These are phyloP conservation scores for Ephialtes manifestator DNA, from an alignment of 2,888 invertebrate genomes.

Conservation along the genomic window DNA sequence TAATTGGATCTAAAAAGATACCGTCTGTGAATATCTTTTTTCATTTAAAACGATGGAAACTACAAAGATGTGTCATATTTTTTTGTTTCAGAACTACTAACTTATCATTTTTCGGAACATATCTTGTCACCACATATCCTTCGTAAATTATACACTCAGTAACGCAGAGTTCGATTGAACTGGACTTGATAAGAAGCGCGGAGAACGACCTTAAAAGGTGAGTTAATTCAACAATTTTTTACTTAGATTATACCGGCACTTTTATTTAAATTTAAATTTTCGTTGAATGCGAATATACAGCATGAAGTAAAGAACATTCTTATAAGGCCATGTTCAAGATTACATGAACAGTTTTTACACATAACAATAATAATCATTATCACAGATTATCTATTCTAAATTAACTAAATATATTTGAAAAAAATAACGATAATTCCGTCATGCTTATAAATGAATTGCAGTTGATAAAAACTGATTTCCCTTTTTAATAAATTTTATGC, in stretches of 20 bases:
- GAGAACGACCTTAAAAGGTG: constrained; percentile 41
- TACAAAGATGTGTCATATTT: neutral
- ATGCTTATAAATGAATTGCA: too few relatives aligned
- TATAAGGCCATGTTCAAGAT: too few relatives aligned
- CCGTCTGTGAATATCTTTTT: too few relatives aligned
- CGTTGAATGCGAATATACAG: too few relatives aligned
- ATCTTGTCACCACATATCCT: constrained; percentile 56
- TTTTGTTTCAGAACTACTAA: constrained; percentile 55
- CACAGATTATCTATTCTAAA: neutral
- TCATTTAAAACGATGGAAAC: neutral
- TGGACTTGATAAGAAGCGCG: neutral
- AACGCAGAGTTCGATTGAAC: constrained; percentile 20
- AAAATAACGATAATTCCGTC: too few relatives aligned
- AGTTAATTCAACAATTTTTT: constrained; percentile 18
- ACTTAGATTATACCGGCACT: neutral
- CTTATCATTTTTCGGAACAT: constrained; percentile 62
- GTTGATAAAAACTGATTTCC: too few relatives aligned
- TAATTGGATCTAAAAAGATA: neutral
- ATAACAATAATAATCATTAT: too few relatives aligned
- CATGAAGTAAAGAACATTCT: too few relatives aligned
- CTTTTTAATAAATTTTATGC: too few relatives aligned
- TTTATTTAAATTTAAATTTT: neutral
- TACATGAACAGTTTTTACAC: too few relatives aligned
- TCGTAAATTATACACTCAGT: constrained; percentile 12
- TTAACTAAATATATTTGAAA: neutral